Conservation (phyloP, 2,888 invertebrate genomes). For the Lacanobia oleracea region DNA sequence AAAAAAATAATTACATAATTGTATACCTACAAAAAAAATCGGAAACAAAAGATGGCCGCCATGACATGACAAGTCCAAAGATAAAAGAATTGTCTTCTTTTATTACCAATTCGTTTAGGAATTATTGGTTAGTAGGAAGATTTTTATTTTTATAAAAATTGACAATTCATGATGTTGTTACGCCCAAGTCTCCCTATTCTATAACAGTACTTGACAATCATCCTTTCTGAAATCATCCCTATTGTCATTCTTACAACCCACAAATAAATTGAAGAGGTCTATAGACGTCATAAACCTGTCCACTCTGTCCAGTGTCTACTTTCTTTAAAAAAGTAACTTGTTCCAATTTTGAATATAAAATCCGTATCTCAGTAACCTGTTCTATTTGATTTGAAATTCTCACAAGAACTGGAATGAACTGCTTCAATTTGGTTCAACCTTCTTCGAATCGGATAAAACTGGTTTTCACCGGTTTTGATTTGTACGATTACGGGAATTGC, state of each 20-base stretch:
- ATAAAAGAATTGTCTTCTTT: too few species aligned
- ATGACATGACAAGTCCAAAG: too few species aligned
- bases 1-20: too few species aligned
- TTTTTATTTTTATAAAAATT: too few species aligned
- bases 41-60: too few species aligned
- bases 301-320: not conserved
- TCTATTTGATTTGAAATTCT: constrained; percentile 58
- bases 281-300: constrained; percentile 28
- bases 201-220: not conserved
- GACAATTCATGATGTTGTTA: too few species aligned
- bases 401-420: constrained; percentile 60
- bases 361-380: constrained; percentile 61
- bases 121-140: too few species aligned
- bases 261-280: not conserved
- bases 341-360: constrained; percentile 61
- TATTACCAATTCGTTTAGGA: too few species aligned
- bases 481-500: constrained; percentile 63
- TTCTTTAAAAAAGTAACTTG: constrained; percentile 61
- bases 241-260: constrained; percentile 1
- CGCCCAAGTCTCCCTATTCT: not conserved
- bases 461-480: constrained; percentile 61
- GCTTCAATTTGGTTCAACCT: constrained; percentile 63
- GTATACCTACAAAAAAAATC: too few species aligned
- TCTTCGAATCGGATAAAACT: constrained; percentile 67
- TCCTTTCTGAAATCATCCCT: constrained; percentile 1